Evolutionary conservation across 2,888 invertebrate genomes (phyloP).

Genomic region (Melanargia galathea): DNA sequence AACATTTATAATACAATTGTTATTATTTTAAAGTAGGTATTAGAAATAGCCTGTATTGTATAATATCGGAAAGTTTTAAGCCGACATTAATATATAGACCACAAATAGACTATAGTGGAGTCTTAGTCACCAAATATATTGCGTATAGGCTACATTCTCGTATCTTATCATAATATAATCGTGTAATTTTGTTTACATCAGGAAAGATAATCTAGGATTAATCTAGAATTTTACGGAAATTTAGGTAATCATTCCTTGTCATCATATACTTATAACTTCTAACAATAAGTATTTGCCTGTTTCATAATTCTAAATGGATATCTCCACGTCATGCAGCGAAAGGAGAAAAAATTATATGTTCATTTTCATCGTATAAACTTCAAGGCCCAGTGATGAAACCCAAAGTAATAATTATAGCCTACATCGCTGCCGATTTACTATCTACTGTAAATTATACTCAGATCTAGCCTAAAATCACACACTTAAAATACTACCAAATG

Average conservation of each 20-base stretch:
- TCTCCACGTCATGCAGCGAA: not conserved
- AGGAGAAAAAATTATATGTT: not conserved
- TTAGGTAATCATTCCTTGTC: not conserved
- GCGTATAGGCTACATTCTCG: not conserved
- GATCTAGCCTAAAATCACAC: not conserved
- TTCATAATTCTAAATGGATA: not conserved
- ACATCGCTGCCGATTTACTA: not conserved
- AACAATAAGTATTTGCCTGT: not conserved
- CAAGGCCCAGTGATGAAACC: not conserved
- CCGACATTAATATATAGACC: not conserved
- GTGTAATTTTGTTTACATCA: not conserved
- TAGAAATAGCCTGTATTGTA: not conserved
- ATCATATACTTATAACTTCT: not conserved
- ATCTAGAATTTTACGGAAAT: conserved; percentile 5
- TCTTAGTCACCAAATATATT: not conserved
- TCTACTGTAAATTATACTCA: too few relatives aligned
- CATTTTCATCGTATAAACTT: not conserved
- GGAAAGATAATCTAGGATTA: not conserved
- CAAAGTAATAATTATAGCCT: too few relatives aligned
- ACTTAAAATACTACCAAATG: not conserved
- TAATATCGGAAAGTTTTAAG: not conserved
- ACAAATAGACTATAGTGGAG: not conserved
- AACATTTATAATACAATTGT: conserved; percentile 50
- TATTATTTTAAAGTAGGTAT: not conserved
- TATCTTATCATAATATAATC: conserved; percentile 1